Evolutionary conservation across 1,140 invertebrate genomes (phyloP).

Genomic region (Varroa destructor): DNA sequence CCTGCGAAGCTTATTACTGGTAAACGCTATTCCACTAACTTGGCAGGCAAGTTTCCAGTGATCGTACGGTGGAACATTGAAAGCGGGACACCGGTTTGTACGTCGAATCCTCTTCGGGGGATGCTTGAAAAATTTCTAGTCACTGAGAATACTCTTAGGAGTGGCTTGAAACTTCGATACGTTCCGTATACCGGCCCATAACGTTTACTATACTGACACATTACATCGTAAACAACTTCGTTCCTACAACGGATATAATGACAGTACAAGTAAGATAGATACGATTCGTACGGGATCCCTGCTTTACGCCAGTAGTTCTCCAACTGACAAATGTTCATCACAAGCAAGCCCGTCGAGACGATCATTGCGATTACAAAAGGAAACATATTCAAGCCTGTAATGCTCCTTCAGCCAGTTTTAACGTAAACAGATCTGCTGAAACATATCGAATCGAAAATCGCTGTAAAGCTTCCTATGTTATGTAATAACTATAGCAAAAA

Average conservation of each 20-base stretch:
- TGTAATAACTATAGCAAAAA: too few relatives aligned
- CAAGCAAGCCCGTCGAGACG: too few relatives aligned
- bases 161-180: neutral
- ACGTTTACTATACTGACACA: neutral
- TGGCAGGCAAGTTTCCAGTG: neutral
- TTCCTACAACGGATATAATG: neutral
- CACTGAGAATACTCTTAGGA: neutral
- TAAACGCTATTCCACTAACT: neutral
- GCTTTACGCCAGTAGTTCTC: neutral
- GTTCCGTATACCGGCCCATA: neutral
- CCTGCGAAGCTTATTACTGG: neutral
- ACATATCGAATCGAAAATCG: too few relatives aligned
- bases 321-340: too few relatives aligned
- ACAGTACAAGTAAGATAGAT: neutral
- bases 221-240: neutral
- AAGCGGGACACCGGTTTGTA: neutral
- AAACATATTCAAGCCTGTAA: too few relatives aligned
- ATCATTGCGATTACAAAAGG: too few relatives aligned
- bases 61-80: neutral
- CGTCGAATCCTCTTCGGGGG: neutral
- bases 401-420: too few relatives aligned
- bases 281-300: constrained; percentile 1
- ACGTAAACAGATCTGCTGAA: too few relatives aligned
- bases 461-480: too few relatives aligned
- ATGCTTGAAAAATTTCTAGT: neutral